Base-by-base conservation (phyloP, 2,113 vertebrate genomes). In the Microtus montanus region DNA sequence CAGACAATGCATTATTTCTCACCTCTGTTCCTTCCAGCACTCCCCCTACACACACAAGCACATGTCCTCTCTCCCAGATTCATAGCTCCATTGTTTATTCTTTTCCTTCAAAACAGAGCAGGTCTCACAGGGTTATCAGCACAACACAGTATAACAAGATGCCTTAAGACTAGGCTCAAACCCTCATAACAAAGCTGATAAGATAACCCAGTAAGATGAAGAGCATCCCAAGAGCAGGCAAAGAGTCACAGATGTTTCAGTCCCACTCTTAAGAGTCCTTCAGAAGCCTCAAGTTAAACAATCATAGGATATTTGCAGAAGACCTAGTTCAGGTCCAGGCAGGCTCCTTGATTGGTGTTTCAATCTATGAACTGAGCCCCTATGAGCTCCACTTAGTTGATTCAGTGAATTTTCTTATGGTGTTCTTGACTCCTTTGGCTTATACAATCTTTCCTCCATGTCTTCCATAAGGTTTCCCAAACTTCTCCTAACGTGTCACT, bases 41-140 rank as follows among this genome's bases (percentile, higher is more conserved):
- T 0, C 47, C 1, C 47, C 0, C 14, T 11, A 14, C 3, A 52
- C 14, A 58, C 54, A 58, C 54, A 7, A 0, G 0, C 54, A 64
- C 63, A 11, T 0, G 9, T 28, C 63, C 63, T 64, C 8, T 11
- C 63, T 64, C 10, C 26, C 9, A 28, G 63, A 30, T 64, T 58
- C 19, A 22, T 5, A 58, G 0, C 58, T 58, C 58, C 26, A 64
- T 12, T 64, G 26, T 26, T 28, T 28, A 3, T 12, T 28, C 11
- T 30, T 64, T 64, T 64, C 63, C 63, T 64, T 64, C 63, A 64
- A 28, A 64, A 30, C 28, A 64, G 63, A 30, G 3, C 28, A 64
- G 9, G 63, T 28, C 63, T 30, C 63, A 64, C 63, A 64, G 63
- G 9, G 63, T 28, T 64, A 64, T 64, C 63, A 64, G 11, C 11